A percentile compares a stretch with the other conserved stretches of the same genome.
Conservation (phyloP, 1,140 invertebrate genomes). For the Drosophila sucinea region DNA sequence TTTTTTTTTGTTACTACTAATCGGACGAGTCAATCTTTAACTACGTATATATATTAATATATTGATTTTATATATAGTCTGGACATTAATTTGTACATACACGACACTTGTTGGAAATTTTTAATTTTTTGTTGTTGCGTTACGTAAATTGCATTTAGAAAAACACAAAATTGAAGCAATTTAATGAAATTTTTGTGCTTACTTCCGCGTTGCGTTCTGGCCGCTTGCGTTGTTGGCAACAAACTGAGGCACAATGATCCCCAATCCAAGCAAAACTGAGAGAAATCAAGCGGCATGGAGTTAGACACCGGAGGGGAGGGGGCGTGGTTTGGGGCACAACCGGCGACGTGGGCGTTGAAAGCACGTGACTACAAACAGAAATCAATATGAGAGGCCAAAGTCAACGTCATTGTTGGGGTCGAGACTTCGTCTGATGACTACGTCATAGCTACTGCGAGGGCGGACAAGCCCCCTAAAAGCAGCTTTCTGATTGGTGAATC, state of each 20-base stretch:
- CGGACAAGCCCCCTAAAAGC: conserved; percentile 68
- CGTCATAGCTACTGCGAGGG: conserved; percentile 21
- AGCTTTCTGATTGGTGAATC: conserved; percentile 50
- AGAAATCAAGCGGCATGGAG: not conserved
- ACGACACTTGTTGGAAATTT: conserved; percentile 18
- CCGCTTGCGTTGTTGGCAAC: conserved; percentile 39
- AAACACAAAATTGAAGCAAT: conserved; percentile 17
- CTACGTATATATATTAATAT: not conserved
- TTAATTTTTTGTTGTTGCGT: not conserved
- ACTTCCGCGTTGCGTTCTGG: conserved; percentile 50
- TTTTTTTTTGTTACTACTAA: conserved; percentile 12
- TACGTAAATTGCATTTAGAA: conserved; percentile 46
- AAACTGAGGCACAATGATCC: conserved; percentile 37
- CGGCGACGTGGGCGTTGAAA: not conserved
- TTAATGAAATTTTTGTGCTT: not conserved
- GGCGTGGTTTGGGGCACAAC: not conserved
- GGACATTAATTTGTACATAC: not conserved
- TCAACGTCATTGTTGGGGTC: not conserved
- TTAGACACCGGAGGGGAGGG: not conserved
- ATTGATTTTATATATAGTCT: not conserved
- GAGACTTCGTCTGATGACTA: conserved; percentile 10
- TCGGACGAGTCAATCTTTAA: not conserved
- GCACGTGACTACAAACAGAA: conserved; percentile 34
- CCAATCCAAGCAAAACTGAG: not conserved
- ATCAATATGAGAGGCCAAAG: conserved; percentile 28